Conservation (phyloP, 1,140 invertebrate species). For the Heliconius hewitsoni region DNA sequence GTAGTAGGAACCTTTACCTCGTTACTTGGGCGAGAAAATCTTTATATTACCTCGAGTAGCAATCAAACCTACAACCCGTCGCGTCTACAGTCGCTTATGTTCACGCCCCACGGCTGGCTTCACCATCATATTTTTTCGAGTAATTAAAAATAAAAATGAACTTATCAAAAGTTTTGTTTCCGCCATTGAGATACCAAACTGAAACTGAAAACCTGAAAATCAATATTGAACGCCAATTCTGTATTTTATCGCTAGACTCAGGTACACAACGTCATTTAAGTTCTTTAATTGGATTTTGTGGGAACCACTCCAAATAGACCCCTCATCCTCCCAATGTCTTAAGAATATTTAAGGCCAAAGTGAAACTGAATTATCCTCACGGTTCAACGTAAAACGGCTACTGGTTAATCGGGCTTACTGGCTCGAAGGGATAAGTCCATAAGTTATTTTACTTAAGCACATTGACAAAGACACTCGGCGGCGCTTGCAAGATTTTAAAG, state of each 20-base stretch:
- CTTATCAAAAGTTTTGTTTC: neutral
- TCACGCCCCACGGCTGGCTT: too few species aligned
- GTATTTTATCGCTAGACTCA: conserved; percentile 15
- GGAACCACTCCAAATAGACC: conserved; percentile 19
- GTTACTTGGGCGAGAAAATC: too few species aligned
- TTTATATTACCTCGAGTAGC: too few species aligned
- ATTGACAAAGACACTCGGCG: conserved; percentile 18
- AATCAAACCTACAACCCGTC: too few species aligned
- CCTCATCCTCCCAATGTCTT: neutral
- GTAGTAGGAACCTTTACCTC: too few species aligned
- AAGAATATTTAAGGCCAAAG: conserved; percentile 24
- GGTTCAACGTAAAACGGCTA: conserved; percentile 28
- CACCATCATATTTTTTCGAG: too few species aligned
- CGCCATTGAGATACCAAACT: neutral
- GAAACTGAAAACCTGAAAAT: neutral
- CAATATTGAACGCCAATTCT: conserved; percentile 12
- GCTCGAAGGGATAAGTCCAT: conserved; percentile 30
- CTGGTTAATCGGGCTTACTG: conserved; percentile 27
- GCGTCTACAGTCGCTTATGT: too few species aligned
- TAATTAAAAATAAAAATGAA: too few species aligned
- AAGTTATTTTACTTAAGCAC: conserved; percentile 38
- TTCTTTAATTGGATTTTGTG: conserved; percentile 23
- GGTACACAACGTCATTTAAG: conserved; percentile 24
- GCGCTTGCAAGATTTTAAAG: neutral
- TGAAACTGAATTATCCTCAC: conserved; percentile 21